Base-by-base conservation (phyloP, 2,888 invertebrate genomes). In the Pemphredon lugubris region DNA sequence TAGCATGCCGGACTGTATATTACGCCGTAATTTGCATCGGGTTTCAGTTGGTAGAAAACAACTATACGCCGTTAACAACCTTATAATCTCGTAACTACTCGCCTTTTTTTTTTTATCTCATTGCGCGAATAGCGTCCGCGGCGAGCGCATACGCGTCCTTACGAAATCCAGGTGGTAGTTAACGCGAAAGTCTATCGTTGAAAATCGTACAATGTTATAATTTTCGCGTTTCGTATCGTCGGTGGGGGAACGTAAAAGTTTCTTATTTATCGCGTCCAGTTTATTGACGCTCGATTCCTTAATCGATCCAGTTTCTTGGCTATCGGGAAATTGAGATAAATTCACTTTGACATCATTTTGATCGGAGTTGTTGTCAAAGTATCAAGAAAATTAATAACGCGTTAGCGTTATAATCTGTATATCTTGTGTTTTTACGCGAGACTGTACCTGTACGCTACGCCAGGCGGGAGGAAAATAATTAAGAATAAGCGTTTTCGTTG, bases 1-100 rank as follows among this genome's bases (percentile, higher is more conserved):
- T 77, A 77, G 71, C 79, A 78, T 77, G 75, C 71, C 34, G 48
- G 59, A 45, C 75, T 59, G 66, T 74, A 75, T 75, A 70, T 67
- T 67, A 74, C 75, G 48, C 40, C 48, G 63, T 60, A 77, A 77
- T 77, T 77, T 78, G 77, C 77, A 77, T 77, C 58, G 57, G 48
- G 69, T 65, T 47, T 54, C 70, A 59, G 78, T 64, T 57, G 77
- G 54, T 59, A 54, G 67, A 48, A 59, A 51, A 73, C 57, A 65
- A 63, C 59, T 55, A 58, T 42, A 59, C 45, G 75, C 67, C 79
- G 71, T 78, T 75, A 77, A 75, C 77, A 67, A 61, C 66, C 63
- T 66, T 67, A 64, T 70, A 70, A 64, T 53, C 54, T 55, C 61
- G 58, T 65, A 48, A 44, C 44, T 20, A 51, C 50, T 34, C 20